Base-by-base conservation (phyloP, 2,888 invertebrate genomes). In the Temnothorax rugatulus region DNA sequence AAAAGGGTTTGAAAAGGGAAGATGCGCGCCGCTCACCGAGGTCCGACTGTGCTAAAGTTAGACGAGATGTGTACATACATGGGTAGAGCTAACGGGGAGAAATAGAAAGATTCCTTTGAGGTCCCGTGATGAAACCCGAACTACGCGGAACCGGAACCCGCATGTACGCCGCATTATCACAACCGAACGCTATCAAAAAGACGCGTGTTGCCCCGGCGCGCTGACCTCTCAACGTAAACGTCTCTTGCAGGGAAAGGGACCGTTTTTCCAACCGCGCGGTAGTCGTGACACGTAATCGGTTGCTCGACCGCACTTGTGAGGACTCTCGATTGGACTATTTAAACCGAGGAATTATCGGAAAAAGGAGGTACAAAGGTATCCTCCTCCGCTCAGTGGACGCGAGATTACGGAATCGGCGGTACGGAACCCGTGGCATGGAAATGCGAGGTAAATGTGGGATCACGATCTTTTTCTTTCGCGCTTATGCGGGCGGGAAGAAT, bases 21-120 rank as follows among this genome's bases (percentile, higher is more conserved):
- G 15, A 34, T 41, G 15, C 13, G 41, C 15, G 21, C 21, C 21
- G 29, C 29, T 29, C 18, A 21, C 18, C 25, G 50, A 29, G 29
- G 25, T 64, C 29, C 15, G 73, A 52, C 21, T 15, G n/a, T 13
- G 54, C 44, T 47, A 47, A 66, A 77, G 50, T 77, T 64, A 69
- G 61, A 50, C 41, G 77, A 68, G n/a, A 18, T 54, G n/a, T 52
- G 52, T 54, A 41, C 52, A 41, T 7, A 34, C 11, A 21, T 29
- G 34, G 21, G 41, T 21, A 7, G 25, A 29, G 25, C 13, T 52
- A 41, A 47, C 34, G 38, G 25, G 64, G 38, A 34, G 47, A 83
- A 57, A 73, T 50, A 25, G 81, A 21, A 59, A 81, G 66, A 66
- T 59, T 59, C 73, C 83, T 84, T 84, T 84, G 84, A 84, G 79